Evolutionary conservation across 2,113 vertebrate species (phyloP).

Genomic region (Calidris pugnax): DNA sequence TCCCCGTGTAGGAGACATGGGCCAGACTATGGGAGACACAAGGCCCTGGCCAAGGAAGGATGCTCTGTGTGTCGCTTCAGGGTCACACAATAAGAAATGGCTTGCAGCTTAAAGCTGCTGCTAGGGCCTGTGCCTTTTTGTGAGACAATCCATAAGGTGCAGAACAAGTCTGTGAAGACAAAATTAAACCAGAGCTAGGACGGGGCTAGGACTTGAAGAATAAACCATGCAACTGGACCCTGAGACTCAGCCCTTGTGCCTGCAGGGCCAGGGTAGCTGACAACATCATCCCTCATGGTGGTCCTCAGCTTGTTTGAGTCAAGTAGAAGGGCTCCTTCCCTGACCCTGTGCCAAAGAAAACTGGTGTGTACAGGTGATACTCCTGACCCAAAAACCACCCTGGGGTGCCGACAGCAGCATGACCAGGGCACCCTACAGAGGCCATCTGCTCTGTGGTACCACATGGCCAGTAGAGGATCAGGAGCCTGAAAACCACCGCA

Average conservation of each 20-base stretch:
- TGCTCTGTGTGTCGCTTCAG: background rate
- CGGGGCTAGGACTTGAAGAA: background rate
- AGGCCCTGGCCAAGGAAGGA: background rate
- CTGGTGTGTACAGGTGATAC: background rate
- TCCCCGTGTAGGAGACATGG: accelerated
- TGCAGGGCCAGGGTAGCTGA: background rate
- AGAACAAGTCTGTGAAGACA: background rate
- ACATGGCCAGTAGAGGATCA: accelerated
- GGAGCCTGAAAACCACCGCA: background rate
- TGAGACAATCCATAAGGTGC: background rate
- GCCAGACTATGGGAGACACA: background rate
- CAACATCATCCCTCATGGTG: accelerated
- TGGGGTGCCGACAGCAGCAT: background rate
- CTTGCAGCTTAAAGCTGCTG: background rate
- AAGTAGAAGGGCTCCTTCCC: background rate
- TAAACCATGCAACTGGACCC: background rate
- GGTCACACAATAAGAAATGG: background rate
- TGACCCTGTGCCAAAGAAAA: accelerated
- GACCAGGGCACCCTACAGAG: background rate
- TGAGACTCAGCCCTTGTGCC: background rate
- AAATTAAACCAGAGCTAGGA: background rate
- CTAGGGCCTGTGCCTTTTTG: background rate
- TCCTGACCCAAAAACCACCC: background rate
- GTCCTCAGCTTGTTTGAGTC: accelerated
- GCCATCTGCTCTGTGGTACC: background rate